A percentile compares a stretch with the other conserved stretches of the same genome.
Evolutionary conservation across 2,113 vertebrate species (phyloP).

Genomic region (Sinocyclocheilus anophthalmus): DNA sequence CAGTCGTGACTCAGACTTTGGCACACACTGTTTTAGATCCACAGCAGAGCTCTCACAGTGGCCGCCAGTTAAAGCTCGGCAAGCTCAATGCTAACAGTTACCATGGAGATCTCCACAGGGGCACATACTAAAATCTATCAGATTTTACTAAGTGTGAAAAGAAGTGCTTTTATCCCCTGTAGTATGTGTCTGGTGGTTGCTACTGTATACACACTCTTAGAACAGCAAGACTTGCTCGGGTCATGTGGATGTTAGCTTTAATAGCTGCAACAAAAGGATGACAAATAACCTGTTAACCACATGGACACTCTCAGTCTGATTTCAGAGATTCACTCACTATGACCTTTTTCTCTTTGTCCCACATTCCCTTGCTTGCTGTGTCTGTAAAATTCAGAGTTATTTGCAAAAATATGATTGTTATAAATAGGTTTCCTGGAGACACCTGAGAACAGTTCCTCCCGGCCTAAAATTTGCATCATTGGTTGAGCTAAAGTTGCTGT

Average conservation of each 20-base stretch:
- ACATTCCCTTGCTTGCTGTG: not conserved
- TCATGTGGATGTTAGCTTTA: constrained; percentile 20
- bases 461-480: not conserved
- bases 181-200: not conserved
- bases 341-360: constrained; percentile 19
- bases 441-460: not conserved
- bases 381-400: not conserved
- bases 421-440: not conserved
- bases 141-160: constrained; percentile 50
- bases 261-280: constrained; percentile 4
- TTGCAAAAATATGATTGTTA: not conserved
- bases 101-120: constrained; percentile 52
- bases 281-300: constrained; percentile 12
- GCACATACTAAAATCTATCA: constrained; percentile 33
- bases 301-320: not conserved
- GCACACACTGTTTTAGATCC: constrained; percentile 29
- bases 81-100: constrained; percentile 32
- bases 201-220: not conserved
- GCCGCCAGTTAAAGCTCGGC: constrained; percentile 35
- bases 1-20: constrained; percentile 47
- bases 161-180: constrained; percentile 35
- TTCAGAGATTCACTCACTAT: not conserved
- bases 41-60: constrained; percentile 27
- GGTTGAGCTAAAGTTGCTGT: not conserved
- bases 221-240: not conserved